phyloP scores from a whole-genome alignment of 1,140 invertebrate species.

The Tyrophagus putrescentiae region DNA sequence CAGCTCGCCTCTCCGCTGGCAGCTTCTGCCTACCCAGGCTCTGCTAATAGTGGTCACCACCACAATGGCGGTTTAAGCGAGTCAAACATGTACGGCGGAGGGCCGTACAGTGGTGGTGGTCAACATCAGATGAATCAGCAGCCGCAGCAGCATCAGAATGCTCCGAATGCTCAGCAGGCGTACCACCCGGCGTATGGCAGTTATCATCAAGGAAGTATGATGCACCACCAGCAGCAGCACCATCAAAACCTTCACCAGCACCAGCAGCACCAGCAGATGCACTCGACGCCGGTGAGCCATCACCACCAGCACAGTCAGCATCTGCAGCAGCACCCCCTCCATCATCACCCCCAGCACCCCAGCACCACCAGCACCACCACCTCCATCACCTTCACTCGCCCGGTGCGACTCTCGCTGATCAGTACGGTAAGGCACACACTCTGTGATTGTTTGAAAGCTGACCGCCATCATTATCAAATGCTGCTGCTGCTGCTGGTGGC shows the following conservation, averaged over 20 bases:
- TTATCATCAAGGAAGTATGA: too few relatives aligned
- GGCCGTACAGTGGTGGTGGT: neutral
- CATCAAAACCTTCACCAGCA: neutral
- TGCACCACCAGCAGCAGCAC: slow-evolving; percentile 3
- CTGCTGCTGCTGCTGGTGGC: neutral
- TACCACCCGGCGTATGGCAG: neutral
- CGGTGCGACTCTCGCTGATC: too few relatives aligned
- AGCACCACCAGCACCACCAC: too few relatives aligned
- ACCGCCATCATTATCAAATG: neutral
- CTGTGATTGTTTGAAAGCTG: neutral
- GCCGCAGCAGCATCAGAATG: neutral
- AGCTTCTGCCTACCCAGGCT: neutral
- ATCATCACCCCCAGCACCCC: neutral
- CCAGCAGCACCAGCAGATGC: neutral
- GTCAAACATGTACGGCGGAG: too few relatives aligned
- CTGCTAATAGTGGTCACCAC: too few relatives aligned
- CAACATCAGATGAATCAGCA: too few relatives aligned
- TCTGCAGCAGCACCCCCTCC: neutral
- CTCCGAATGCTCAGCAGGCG: neutral
- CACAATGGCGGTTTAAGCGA: neutral
- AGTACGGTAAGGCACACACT: neutral
- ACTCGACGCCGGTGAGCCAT: neutral
- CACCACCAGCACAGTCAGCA: too few relatives aligned
- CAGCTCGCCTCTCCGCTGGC: neutral
- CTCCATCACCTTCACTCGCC: slow-evolving; percentile 1